phyloP scores from a whole-genome alignment of 2,797 vertebrate species.

The Mastacembelus armatus region DNA sequence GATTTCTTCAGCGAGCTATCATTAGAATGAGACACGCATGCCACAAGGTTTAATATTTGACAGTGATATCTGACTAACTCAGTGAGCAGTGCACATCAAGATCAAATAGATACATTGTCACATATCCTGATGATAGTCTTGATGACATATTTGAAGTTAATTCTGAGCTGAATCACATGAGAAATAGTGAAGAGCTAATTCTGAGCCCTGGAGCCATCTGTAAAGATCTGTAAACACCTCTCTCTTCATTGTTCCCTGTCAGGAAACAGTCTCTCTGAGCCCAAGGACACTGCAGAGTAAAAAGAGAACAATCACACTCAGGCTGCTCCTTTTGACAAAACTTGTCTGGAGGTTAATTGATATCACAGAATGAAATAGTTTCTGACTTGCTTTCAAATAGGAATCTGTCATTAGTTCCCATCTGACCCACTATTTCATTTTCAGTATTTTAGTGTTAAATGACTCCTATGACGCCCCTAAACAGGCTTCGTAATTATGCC shows the following conservation, averaged over 20 bases:
- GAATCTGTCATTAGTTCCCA: constrained; percentile 58
- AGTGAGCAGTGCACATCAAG: constrained; percentile 64
- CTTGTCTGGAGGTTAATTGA: constrained; percentile 78
- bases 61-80: constrained; percentile 75
- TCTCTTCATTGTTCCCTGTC: constrained; percentile 78
- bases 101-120: constrained; percentile 73
- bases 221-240: constrained; percentile 84
- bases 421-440: constrained; percentile 62
- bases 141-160: constrained; percentile 79
- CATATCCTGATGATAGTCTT: constrained; percentile 69
- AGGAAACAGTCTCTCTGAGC: constrained; percentile 75
- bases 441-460: constrained; percentile 32
- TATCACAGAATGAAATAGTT: constrained; percentile 62
- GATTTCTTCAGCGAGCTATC: constrained; percentile 70
- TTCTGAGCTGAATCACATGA: constrained; percentile 79
- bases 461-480: constrained; percentile 14
- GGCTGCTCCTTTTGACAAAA: constrained; percentile 70
- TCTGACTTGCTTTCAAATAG: constrained; percentile 67
- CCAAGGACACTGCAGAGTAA: constrained; percentile 74
- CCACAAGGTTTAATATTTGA: constrained; percentile 76
- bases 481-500: constrained; percentile 17
- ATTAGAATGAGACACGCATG: constrained; percentile 72
- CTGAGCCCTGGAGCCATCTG: constrained; percentile 72
- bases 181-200: constrained; percentile 77
- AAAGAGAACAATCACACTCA: constrained; percentile 68